Conservation (phyloP, 2,797 vertebrate species). For the Pangasius krempfi region DNA sequence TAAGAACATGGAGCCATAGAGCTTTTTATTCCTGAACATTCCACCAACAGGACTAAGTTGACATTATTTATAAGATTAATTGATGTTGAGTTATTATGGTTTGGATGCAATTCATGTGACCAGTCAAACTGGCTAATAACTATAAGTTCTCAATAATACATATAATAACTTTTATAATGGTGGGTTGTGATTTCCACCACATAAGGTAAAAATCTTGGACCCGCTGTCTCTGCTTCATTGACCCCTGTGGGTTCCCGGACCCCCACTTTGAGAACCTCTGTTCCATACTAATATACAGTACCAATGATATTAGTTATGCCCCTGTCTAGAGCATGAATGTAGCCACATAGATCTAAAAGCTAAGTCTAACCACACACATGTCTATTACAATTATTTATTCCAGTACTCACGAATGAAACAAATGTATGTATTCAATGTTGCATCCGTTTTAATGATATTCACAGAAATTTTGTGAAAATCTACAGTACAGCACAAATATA, state of each 20-base stretch:
- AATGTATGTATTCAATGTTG: not conserved
- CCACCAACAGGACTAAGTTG: not conserved
- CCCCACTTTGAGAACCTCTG: not conserved
- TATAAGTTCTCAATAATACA: not conserved
- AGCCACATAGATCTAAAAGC: not conserved
- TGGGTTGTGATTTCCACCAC: not conserved
- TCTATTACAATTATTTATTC: not conserved
- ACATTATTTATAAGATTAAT: not conserved
- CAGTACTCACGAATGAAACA: not conserved
- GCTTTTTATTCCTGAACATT: not conserved
- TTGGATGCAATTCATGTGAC: not conserved
- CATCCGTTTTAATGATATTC: not conserved
- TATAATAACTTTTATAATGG: not conserved
- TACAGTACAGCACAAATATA: not conserved
- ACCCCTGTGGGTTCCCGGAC: too few species aligned
- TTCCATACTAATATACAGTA: not conserved
- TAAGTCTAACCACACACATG: not conserved
- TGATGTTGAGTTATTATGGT: not conserved
- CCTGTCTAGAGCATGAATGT: slow-evolving; percentile 11
- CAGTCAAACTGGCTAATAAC: not conserved
- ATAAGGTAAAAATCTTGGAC: not conserved
- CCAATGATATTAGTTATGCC: not conserved
- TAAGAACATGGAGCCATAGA: not conserved
- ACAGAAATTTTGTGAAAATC: not conserved
- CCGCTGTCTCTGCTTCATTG: not conserved